These are phyloP conservation scores for Subacronicta megacephala DNA, from an alignment of 2,888 invertebrate genomes.

Conservation along the genomic window DNA sequence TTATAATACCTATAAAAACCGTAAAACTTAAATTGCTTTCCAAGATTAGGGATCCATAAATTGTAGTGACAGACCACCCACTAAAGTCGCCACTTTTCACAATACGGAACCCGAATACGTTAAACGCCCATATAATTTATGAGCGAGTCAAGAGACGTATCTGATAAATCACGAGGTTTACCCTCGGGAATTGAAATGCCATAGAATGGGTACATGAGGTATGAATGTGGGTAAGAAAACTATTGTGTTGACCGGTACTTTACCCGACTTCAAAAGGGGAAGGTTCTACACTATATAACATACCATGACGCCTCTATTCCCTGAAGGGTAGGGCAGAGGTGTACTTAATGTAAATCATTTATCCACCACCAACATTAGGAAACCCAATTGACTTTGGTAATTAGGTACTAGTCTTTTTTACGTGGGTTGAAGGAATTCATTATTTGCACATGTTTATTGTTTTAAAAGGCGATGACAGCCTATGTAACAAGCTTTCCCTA, in stretches of 20 bases:
- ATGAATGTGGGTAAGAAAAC: constrained; percentile 26
- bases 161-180: constrained; percentile 47
- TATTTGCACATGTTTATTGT: too few species aligned
- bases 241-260: constrained; percentile 23
- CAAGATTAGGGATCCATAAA: constrained; percentile 46
- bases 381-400: too few species aligned
- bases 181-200: constrained; percentile 36
- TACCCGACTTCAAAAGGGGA: background rate
- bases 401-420: too few species aligned
- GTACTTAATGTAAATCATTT: too few species aligned
- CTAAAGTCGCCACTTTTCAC: constrained; percentile 44
- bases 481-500: too few species aligned
- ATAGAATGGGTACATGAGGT: constrained; percentile 30
- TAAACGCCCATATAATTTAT: constrained; percentile 57
- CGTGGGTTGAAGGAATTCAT: too few species aligned
- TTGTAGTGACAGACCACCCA: constrained; percentile 39
- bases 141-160: constrained; percentile 42
- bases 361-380: too few species aligned
- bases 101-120: constrained; percentile 40
- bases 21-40: constrained; percentile 46
- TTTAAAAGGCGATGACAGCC: too few species aligned
- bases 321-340: too few species aligned
- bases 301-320: too few species aligned
- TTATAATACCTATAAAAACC: constrained; percentile 19
- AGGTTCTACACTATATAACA: too few species aligned